A percentile compares a stretch with the other conserved stretches of the same genome.
phyloP scores from a whole-genome alignment of 2,113 vertebrate species.

The Scomber scombrus region DNA sequence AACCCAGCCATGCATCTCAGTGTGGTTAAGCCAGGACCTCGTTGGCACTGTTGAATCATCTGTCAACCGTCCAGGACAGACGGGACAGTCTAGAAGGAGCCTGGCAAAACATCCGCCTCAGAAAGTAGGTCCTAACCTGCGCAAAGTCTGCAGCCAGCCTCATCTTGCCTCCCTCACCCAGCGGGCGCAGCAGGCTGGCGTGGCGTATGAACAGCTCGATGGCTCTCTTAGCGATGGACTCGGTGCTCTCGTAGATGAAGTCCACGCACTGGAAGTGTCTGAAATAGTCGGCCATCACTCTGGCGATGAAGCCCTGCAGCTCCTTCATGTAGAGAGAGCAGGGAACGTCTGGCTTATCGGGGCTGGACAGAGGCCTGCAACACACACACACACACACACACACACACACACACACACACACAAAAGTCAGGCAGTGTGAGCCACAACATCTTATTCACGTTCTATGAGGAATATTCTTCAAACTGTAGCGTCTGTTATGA shows the following conservation, averaged over 20 bases:
- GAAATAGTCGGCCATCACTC: slow-evolving; percentile 96
- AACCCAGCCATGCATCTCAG: background rate
- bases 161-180: slow-evolving; percentile 96
- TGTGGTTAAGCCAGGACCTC: background rate
- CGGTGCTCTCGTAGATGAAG: slow-evolving; percentile 94
- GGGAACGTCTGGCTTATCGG: slow-evolving; percentile 90
- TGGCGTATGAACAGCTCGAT: slow-evolving; percentile 94
- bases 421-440: no score
- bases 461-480: no score
- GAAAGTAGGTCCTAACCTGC: slow-evolving; percentile 85
- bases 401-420: no score
- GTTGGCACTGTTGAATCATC: background rate
- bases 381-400: background rate
- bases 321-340: slow-evolving; percentile 99
- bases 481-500: no score
- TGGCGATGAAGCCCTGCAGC: slow-evolving; percentile 94
- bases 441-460: no score
- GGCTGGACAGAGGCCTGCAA: slow-evolving; percentile 86
- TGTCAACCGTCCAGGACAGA: background rate
- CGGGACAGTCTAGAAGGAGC: no score
- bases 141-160: slow-evolving; percentile 95
- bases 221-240: slow-evolving; percentile 91
- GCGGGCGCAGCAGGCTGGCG: slow-evolving; percentile 91
- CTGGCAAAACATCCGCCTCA: background rate
- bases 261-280: slow-evolving; percentile 93